Percentiles rank a stretch among this genome's conserved stretches.
Conservation (phyloP, 2,113 vertebrate species). For the Pelusios castaneus region DNA sequence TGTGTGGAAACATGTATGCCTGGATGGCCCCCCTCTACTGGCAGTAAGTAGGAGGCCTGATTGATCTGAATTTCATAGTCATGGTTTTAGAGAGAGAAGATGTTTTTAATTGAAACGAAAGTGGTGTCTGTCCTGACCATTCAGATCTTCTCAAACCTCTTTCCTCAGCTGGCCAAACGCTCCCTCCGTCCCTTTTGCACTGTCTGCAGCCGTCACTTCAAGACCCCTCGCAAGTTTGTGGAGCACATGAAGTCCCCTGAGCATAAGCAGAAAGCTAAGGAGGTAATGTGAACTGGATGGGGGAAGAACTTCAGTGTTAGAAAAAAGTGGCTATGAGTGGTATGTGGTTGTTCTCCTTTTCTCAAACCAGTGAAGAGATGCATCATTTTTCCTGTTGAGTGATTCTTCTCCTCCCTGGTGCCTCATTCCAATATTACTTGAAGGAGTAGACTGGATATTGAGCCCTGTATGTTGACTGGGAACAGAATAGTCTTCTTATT, state of each 20-base stretch:
- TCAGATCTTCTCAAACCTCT: neutral
- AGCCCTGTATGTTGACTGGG: neutral
- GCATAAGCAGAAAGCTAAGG: constrained; percentile 88
- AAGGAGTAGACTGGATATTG: neutral
- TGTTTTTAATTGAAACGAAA: neutral
- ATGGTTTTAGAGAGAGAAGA: neutral
- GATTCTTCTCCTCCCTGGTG: neutral
- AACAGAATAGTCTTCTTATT: accelerated
- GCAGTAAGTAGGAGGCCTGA: neutral
- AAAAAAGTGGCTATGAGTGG: neutral
- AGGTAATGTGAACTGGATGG: constrained; percentile 72
- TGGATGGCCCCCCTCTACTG: neutral
- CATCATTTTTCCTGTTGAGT: neutral
- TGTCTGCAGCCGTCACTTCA: constrained; percentile 91
- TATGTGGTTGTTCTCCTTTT: neutral
- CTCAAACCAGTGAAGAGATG: neutral
- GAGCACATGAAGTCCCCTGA: constrained; percentile 93
- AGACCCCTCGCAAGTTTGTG: constrained; percentile 90
- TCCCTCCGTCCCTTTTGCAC: constrained; percentile 89
- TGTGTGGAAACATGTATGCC: neutral
- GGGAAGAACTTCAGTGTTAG: neutral
- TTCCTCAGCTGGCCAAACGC: constrained; percentile 84
- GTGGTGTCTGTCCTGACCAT: neutral
- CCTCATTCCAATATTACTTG: neutral
- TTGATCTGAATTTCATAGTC: neutral